Percentiles rank a stretch among this genome's conserved stretches.
Evolutionary conservation across 2,888 invertebrate species (phyloP).

Genomic region (Tridacna gigas): DNA sequence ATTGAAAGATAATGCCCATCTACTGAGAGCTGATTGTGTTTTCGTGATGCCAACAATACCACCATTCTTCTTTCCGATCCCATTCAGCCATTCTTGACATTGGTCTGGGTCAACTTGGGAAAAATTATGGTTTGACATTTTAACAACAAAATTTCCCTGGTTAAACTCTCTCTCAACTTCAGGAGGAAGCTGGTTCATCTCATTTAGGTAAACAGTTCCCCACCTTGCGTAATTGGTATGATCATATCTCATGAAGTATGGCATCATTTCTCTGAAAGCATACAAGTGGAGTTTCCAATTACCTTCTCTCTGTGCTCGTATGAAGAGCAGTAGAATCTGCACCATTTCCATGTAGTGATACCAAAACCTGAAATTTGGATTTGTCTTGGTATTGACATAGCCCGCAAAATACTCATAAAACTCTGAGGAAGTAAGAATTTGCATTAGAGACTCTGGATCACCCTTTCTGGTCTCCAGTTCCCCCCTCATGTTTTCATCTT

Average conservation of each 20-base stretch:
- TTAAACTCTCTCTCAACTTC: too few species aligned
- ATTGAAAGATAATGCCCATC: slow-evolving; percentile 14
- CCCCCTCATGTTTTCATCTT: not conserved
- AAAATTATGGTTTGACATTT: too few species aligned
- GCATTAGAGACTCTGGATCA: not conserved
- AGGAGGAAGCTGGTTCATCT: too few species aligned
- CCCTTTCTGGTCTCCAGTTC: not conserved
- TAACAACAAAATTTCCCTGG: too few species aligned
- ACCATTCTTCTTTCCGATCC: not conserved
- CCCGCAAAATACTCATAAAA: not conserved
- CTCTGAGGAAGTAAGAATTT: not conserved
- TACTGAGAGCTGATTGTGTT: not conserved
- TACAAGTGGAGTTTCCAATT: too few species aligned
- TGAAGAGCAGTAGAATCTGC: not conserved
- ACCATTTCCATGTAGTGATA: slow-evolving; percentile 8
- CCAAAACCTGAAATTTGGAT: not conserved
- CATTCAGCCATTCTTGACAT: too few species aligned
- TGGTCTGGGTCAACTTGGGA: too few species aligned
- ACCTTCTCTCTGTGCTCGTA: slow-evolving; percentile 4
- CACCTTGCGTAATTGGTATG: too few species aligned
- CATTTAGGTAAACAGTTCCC: too few species aligned
- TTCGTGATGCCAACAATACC: not conserved
- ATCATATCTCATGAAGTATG: too few species aligned
- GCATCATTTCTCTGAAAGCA: too few species aligned
- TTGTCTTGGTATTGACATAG: not conserved